Evolutionary conservation across 2,797 vertebrate species (phyloP).

Genomic region (Sebastes wilsoni): DNA sequence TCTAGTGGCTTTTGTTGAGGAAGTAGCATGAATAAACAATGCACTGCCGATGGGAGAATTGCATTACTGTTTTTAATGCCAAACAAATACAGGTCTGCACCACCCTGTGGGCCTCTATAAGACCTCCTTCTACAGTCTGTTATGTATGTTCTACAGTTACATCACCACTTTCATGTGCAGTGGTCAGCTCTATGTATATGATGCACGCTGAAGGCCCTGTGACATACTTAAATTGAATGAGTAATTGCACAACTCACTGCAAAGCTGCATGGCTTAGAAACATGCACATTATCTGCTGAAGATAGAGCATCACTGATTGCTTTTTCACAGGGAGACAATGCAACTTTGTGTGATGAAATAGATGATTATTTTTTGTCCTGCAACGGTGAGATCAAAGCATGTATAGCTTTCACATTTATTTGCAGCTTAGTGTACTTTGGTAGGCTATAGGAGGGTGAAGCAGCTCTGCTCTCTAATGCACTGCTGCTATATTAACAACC

Average conservation of each 20-base stretch:
- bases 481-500: conserved; percentile 23
- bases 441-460: background rate
- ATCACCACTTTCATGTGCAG: conserved; percentile 29
- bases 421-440: background rate
- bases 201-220: conserved; percentile 28
- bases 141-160: conserved; percentile 29
- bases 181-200: conserved; percentile 32
- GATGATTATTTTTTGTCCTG: background rate
- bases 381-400: background rate
- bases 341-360: background rate
- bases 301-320: background rate
- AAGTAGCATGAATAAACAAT: conserved; percentile 56
- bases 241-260: conserved; percentile 48
- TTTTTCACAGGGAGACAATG: background rate
- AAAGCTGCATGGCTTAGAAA: conserved; percentile 29
- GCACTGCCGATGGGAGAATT: conserved; percentile 19
- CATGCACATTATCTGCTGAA: background rate
- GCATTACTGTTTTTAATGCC: conserved; percentile 26
- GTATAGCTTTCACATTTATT: background rate
- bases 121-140: background rate
- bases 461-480: conserved; percentile 15
- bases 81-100: conserved; percentile 23
- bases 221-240: conserved; percentile 40
- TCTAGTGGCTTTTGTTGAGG: conserved; percentile 5
- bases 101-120: background rate